Percentiles rank a stretch among this genome's conserved stretches.
phyloP scores from a whole-genome alignment of 2,113 vertebrate genomes.

The Siniperca chuatsi region DNA sequence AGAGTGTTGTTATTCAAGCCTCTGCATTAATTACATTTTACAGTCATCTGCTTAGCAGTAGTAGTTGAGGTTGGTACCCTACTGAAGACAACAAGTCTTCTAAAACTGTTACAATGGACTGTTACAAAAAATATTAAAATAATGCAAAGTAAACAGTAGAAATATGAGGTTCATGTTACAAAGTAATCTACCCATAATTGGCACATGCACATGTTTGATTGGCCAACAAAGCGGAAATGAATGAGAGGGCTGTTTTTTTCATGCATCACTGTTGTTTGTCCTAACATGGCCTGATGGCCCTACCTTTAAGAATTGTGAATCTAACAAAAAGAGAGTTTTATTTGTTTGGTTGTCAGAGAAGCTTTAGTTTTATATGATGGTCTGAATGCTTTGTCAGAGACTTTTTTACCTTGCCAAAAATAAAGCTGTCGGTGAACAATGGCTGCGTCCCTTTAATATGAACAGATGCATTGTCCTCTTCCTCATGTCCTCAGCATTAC shows the following conservation, averaged over 20 bases:
- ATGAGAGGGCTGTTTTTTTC: neutral
- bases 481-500: slow-evolving; percentile 11
- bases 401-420: slow-evolving; percentile 10
- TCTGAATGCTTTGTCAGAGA: neutral
- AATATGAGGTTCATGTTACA: neutral
- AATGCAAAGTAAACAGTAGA: neutral
- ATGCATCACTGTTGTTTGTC: neutral
- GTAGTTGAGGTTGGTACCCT: neutral
- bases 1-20: neutral
- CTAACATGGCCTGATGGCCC: neutral
- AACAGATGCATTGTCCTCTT: slow-evolving; percentile 5
- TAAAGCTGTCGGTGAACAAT: slow-evolving; percentile 3
- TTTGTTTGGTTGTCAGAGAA: neutral
- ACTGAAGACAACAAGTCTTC: too few relatives aligned
- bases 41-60: neutral
- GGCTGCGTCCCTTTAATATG: neutral
- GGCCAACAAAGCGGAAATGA: neutral
- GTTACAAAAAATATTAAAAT: too few relatives aligned
- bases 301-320: neutral
- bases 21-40: neutral
- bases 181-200: neutral
- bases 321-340: neutral
- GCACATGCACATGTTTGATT: neutral
- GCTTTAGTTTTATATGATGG: neutral
- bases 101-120: too few relatives aligned